Base-by-base conservation (phyloP, 2,113 vertebrate species). In the Ophiodon elongatus region DNA sequence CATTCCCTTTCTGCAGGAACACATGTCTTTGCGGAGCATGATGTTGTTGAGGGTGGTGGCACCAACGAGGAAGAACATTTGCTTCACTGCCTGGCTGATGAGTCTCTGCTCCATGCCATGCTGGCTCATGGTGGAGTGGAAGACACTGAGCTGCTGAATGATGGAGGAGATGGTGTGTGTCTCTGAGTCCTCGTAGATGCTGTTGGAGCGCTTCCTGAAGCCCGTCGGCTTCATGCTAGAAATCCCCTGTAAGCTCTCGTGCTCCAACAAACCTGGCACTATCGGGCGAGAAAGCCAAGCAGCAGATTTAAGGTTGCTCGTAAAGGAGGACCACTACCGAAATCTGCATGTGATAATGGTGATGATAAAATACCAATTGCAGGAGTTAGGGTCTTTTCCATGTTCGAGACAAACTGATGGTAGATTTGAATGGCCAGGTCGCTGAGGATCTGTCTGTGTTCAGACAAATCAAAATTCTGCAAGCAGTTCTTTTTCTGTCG, bases 1-100 rank as follows among this genome's bases (percentile, higher is more conserved):
- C 98, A 99, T 99, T 82, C 98, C 98, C 94, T 99, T 99, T 33
- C 98, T 96, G 89, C 98, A 99, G 10, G 98, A 99, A 89, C 98
- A 99, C 97, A 99, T 97, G 88, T 99, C 98, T 93, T 99, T 99
- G 79, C 98, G 97, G n/a, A 99, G 96, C 89, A 99, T 96, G 74
- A 99, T 97, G 85, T 96, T 97, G 82, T 99, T 99, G 65, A 99
- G 95, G 8, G 97, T 96, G 74, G 95, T 92, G 0, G 98, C 95
- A 11, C 97, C 97, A 1, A 99, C 94, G 23, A 98, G 89, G 91
- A 95, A 99, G 94, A 99, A 98, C 62, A 97, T 95, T 90, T 99
- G 98, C 88, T 97, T 97, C 87, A 97, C 89, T 0, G 90, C 94
- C 92, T 99, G 98, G 86, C 94, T 94, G 77, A 97, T 83, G 2